Evolutionary conservation across 2,797 vertebrate genomes (phyloP).

Genomic region (Macroramphosus scolopax): DNA sequence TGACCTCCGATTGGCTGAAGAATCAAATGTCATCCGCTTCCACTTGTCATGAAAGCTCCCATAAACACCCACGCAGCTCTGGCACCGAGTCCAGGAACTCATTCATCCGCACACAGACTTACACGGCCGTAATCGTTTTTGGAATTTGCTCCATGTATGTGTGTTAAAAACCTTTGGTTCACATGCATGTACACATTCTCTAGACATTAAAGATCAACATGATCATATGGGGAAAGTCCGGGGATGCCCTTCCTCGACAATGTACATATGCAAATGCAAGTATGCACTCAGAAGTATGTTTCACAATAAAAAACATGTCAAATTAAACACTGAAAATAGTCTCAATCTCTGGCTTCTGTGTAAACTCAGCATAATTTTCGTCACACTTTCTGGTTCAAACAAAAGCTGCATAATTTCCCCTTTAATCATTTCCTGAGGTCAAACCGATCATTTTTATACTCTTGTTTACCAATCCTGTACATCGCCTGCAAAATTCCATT

Average conservation of each 20-base stretch:
- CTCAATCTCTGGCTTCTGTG: conserved; percentile 4
- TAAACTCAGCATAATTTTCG: conserved; percentile 10
- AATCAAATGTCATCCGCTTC: conserved; percentile 72
- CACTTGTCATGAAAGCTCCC: conserved; percentile 62
- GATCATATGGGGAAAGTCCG: not conserved
- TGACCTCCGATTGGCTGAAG: conserved; percentile 74
- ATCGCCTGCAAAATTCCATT: too few relatives aligned
- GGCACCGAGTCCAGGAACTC: conserved; percentile 50
- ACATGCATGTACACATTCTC: too few relatives aligned
- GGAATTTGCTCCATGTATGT: conserved; percentile 27
- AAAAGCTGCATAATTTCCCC: conserved; percentile 20
- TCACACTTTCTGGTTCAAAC: conserved; percentile 6
- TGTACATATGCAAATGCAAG: not conserved
- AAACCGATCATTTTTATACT: conserved; percentile 22
- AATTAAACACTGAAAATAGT: conserved; percentile 5
- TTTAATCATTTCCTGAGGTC: conserved; percentile 23
- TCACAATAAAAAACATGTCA: too few relatives aligned
- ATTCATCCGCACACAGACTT: conserved; percentile 41
- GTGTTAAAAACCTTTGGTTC: too few relatives aligned
- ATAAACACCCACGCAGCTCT: conserved; percentile 67
- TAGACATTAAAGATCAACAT: not conserved
- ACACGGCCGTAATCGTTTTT: conserved; percentile 50
- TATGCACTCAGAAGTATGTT: too few relatives aligned
- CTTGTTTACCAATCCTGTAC: conserved; percentile 32
- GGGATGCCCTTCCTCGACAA: not conserved